Evolutionary conservation across 2,113 vertebrate genomes (phyloP).

Genomic region (Semnopithecus entellus): DNA sequence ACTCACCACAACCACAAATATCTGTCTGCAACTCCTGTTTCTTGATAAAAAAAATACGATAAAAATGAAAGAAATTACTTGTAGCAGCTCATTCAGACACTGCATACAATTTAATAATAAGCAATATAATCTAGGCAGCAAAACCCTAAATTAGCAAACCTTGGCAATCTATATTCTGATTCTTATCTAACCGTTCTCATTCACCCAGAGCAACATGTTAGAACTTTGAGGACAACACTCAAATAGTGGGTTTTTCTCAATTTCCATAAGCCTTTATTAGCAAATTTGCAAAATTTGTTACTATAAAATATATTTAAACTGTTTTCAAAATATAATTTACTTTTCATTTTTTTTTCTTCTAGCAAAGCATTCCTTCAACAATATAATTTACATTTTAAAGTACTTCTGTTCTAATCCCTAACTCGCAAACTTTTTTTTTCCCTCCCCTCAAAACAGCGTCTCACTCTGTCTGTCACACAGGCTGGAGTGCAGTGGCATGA

Average conservation of each 20-base stretch:
- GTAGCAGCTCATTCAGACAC: not conserved
- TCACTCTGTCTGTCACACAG: too few relatives aligned
- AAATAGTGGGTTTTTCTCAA: not conserved
- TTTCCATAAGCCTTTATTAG: not conserved
- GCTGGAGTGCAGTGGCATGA: too few relatives aligned
- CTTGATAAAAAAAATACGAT: not conserved
- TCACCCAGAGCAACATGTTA: not conserved
- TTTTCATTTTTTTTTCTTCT: too few relatives aligned
- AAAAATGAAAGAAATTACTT: constrained; percentile 41
- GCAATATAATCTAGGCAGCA: not conserved
- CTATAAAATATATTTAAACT: constrained; percentile 8
- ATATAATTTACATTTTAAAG: not conserved
- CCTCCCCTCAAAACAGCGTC: too few relatives aligned
- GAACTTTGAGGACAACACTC: not conserved
- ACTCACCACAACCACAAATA: not conserved
- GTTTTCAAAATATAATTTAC: constrained; percentile 7
- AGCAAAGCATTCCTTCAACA: not conserved
- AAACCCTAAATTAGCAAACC: not conserved
- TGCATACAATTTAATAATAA: constrained; percentile 38
- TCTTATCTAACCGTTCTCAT: not conserved
- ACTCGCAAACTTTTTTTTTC: not conserved
- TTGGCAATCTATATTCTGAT: not conserved
- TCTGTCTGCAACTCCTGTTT: not conserved
- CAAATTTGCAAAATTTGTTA: not conserved
- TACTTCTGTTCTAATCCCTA: not conserved